A percentile compares a stretch with the other conserved stretches of the same genome.
Conservation (phyloP, 2,797 vertebrate species). For the Parotocinclus haroldoi region DNA sequence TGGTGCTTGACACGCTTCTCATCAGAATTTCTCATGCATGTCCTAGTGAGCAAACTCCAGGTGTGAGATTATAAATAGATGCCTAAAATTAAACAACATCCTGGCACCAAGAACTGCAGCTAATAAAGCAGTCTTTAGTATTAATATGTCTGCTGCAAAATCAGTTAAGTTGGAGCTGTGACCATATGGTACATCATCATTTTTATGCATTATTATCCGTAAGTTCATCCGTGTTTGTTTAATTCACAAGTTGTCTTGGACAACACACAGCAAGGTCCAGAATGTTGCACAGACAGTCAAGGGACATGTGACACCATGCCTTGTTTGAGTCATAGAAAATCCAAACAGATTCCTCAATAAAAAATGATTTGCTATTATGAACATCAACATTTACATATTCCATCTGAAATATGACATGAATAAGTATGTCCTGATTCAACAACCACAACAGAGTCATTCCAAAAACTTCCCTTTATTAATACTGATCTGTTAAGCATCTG, state of each 20-base stretch:
- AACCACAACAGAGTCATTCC: no score
- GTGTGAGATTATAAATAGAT: conserved; percentile 10
- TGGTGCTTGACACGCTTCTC: not conserved
- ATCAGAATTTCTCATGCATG: not conserved
- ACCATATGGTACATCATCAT: conserved; percentile 25
- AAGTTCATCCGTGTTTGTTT: conserved; percentile 5
- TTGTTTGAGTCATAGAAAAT: no score
- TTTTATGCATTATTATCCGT: conserved; percentile 23
- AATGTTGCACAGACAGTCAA: no score
- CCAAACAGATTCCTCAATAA: no score
- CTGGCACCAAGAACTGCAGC: not conserved
- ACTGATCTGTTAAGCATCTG: no score
- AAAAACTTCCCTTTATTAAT: no score
- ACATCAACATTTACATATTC: no score
- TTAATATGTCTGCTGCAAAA: not conserved
- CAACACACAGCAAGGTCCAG: no score
- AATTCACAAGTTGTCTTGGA: conserved; percentile 4
- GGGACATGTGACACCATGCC: no score
- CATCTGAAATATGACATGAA: no score
- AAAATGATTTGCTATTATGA: no score
- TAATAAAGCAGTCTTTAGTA: not conserved
- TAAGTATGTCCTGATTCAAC: no score
- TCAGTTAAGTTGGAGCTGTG: not conserved
- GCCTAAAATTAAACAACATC: not conserved
- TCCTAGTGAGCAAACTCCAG: conserved; percentile 2